phyloP scores from a whole-genome alignment of 1,140 invertebrate species.

The Temnothorax longispinosus region DNA sequence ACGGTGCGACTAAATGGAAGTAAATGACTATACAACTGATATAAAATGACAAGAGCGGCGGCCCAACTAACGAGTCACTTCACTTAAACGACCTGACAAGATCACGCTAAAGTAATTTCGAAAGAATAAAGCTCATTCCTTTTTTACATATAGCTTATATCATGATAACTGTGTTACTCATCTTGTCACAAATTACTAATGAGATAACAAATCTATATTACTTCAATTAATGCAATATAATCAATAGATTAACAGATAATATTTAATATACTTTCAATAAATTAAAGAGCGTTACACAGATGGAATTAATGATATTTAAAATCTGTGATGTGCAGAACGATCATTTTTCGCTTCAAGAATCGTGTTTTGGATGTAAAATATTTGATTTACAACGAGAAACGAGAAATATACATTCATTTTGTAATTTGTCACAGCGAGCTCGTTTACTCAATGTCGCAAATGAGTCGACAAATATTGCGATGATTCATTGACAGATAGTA shows the following conservation, averaged over 20 bases:
- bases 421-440: background rate
- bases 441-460: conserved; percentile 30
- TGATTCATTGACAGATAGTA: conserved; percentile 47
- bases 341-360: conserved; percentile 14
- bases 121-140: background rate
- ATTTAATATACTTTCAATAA: background rate
- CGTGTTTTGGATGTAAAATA: background rate
- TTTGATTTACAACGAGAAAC: conserved; percentile 20
- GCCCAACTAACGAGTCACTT: background rate
- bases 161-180: background rate
- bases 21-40: conserved; percentile 43
- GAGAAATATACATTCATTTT: conserved; percentile 28
- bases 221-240: background rate
- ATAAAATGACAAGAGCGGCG: conserved; percentile 27
- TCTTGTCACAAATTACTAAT: background rate
- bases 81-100: conserved; percentile 11
- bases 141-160: background rate
- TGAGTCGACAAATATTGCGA: conserved; percentile 55
- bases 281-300: background rate
- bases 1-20: conserved; percentile 36
- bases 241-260: background rate
- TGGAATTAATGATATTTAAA: background rate
- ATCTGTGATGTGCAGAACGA: background rate
- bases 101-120: conserved; percentile 19
- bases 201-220: background rate